Evolutionary conservation across 2,113 vertebrate genomes (phyloP), one percentile per base, ranked within the genome.

Genomic region (Turdus rufiventris): DNA sequence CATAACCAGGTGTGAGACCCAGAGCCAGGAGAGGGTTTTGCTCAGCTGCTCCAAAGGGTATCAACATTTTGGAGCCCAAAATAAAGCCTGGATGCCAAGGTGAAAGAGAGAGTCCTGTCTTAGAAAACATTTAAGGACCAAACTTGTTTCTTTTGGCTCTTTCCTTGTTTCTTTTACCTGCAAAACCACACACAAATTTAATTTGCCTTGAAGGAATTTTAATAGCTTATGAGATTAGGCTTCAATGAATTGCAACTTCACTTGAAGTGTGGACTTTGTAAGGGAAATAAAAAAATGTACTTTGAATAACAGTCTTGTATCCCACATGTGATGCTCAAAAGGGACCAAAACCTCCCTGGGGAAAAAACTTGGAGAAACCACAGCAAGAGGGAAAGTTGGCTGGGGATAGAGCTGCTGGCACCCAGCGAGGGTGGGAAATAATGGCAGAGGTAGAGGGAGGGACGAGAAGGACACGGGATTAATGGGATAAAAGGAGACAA

Each of bases 1-100:
- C 5, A 48, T 8, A 51, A 26, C 11, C 34, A 66, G 43, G 23
- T 2, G 0, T n/a, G 15, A 6, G 48, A 78, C 18, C 6, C 29
- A 25, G 8, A 56, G 25, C 18, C 50, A 88, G 36, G 14, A 48
- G 5, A 33, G 5, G 29, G 9, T 20, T n/a, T 78, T 1, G 2
- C 36, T 24, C 31, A 6, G 16, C 28, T 66, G 38, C 25, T 79
- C 15, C 0, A 0, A 24, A 24, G 7, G 5, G 3, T 18, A 50
- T 14, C 15, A 21, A 14, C 5, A 26, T 58, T 83, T 70, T 2
- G 3, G 43, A 79, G 36, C 2, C n/a, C 53, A 68, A 50, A 60
- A 34, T 23, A 60, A 36, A 86, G 43, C 33, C 36, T 15, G 26
- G 38, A 15, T 0, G 0, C 15, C 56, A 50, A 53, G 14, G 16